Evolutionary conservation across 2,888 invertebrate species (phyloP).

Genomic region (Flexamia atlantica): DNA sequence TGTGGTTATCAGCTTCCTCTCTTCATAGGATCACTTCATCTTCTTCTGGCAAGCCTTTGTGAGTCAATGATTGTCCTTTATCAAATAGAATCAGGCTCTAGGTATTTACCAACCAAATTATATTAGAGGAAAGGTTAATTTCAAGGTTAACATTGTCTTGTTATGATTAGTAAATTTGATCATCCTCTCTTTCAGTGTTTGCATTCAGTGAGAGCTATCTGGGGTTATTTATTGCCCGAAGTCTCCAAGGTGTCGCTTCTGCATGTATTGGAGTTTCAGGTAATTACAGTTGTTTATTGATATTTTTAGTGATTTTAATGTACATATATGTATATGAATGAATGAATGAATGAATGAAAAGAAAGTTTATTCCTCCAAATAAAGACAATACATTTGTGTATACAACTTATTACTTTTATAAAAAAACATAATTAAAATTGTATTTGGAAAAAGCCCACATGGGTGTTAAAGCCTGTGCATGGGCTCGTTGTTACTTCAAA

Average conservation of each 20-base stretch:
- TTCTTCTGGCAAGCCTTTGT: constrained; percentile 84
- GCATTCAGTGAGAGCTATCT: constrained; percentile 85
- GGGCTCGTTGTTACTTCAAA: too few relatives aligned
- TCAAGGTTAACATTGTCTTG: constrained; percentile 14
- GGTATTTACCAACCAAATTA: too few relatives aligned
- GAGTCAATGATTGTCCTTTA: constrained; percentile 75
- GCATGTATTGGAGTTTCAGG: constrained; percentile 87
- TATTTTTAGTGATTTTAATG: too few relatives aligned
- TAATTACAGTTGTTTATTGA: constrained; percentile 69
- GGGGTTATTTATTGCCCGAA: constrained; percentile 84
- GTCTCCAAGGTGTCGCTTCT: constrained; percentile 89
- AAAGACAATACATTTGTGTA: too few relatives aligned
- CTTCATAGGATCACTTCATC: constrained; percentile 82
- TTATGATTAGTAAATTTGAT: not conserved
- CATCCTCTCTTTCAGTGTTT: constrained; percentile 80
- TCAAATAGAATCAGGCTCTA: too few relatives aligned
- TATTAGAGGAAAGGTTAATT: not conserved
- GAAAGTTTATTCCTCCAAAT: too few relatives aligned
- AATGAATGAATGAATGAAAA: too few relatives aligned
- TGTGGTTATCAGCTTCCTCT: constrained; percentile 84
- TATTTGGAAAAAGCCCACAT: too few relatives aligned
- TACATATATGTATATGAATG: too few relatives aligned
- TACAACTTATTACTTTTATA: too few relatives aligned
- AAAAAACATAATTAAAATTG: too few relatives aligned
- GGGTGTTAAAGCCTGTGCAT: too few relatives aligned